Conservation (phyloP, 1,140 invertebrate species). For the Drosophila navojoa region DNA sequence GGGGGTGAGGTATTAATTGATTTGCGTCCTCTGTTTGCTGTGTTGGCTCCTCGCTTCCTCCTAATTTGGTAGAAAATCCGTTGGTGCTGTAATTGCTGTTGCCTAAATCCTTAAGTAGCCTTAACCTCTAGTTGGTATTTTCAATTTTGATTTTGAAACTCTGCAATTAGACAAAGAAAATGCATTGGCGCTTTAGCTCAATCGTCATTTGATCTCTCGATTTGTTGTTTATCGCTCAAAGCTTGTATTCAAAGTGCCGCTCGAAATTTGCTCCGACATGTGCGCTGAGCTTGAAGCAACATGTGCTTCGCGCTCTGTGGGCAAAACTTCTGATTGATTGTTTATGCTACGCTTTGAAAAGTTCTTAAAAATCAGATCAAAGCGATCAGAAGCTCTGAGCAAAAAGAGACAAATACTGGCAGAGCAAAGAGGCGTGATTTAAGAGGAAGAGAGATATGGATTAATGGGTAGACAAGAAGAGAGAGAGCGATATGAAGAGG, state of each 20-base stretch:
- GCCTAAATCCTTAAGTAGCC: conserved; percentile 68
- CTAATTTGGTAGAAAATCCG: conserved; percentile 68
- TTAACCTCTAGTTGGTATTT: conserved; percentile 79
- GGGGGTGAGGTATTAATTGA: conserved; percentile 80
- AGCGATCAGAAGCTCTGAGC: neutral
- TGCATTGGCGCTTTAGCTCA: conserved; percentile 1
- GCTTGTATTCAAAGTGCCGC: conserved; percentile 40
- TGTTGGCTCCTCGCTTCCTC: conserved; percentile 39
- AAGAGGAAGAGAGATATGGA: neutral
- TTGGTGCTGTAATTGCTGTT: conserved; percentile 56
- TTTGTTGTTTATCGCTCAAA: conserved; percentile 8
- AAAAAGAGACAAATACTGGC: neutral
- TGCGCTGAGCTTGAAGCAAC: conserved; percentile 18
- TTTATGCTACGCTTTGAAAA: conserved; percentile 62
- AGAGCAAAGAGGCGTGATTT: too few relatives aligned
- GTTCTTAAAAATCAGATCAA: conserved; percentile 49
- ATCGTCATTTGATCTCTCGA: neutral
- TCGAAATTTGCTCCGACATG: conserved; percentile 13
- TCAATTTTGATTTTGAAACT: conserved; percentile 83
- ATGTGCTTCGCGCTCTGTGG: conserved; percentile 27
- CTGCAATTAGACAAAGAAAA: conserved; percentile 54
- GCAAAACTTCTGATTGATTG: conserved; percentile 56
- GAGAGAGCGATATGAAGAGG: neutral
- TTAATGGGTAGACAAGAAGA: neutral
- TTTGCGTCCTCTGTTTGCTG: conserved; percentile 63